Evolutionary conservation across 1,140 invertebrate species (phyloP).

Genomic region (Scaptomyza pallida): DNA sequence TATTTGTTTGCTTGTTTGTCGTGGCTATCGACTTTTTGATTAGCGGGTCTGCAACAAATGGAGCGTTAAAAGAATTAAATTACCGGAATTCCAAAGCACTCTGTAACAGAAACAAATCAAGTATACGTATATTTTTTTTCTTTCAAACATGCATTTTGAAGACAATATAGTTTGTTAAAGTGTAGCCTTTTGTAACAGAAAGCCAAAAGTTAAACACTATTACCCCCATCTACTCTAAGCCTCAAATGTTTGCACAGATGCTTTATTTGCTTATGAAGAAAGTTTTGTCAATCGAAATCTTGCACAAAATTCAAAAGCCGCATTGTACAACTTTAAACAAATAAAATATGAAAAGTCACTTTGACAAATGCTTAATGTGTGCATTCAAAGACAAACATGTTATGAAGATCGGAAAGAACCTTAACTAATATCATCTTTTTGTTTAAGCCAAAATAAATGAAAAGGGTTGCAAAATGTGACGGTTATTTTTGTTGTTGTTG

Average conservation of each 20-base stretch:
- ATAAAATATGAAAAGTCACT: slow-evolving; percentile 3
- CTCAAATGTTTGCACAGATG: background rate
- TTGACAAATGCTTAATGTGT: background rate
- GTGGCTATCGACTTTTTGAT: slow-evolving; percentile 19
- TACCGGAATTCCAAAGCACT: slow-evolving; percentile 13
- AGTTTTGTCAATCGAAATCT: slow-evolving; percentile 14
- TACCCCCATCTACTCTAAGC: background rate
- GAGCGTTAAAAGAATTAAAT: slow-evolving; percentile 27
- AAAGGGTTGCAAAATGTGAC: slow-evolving; percentile 23
- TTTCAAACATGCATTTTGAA: too few relatives aligned
- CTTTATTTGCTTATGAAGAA: slow-evolving; percentile 12
- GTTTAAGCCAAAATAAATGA: slow-evolving; percentile 13
- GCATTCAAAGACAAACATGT: background rate
- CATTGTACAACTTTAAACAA: background rate
- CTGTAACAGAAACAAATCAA: slow-evolving; percentile 10
- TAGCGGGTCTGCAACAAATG: slow-evolving; percentile 22
- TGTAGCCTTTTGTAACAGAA: too few relatives aligned
- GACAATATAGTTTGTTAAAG: too few relatives aligned
- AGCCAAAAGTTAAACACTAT: slow-evolving; percentile 6
- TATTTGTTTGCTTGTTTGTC: slow-evolving; percentile 6
- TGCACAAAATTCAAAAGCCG: background rate
- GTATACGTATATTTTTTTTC: too few relatives aligned
- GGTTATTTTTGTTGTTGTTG: slow-evolving; percentile 16
- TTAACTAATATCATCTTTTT: background rate
- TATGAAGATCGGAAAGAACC: background rate